Base-by-base conservation (phyloP, 2,113 vertebrate species). In the Poecile atricapillus region DNA sequence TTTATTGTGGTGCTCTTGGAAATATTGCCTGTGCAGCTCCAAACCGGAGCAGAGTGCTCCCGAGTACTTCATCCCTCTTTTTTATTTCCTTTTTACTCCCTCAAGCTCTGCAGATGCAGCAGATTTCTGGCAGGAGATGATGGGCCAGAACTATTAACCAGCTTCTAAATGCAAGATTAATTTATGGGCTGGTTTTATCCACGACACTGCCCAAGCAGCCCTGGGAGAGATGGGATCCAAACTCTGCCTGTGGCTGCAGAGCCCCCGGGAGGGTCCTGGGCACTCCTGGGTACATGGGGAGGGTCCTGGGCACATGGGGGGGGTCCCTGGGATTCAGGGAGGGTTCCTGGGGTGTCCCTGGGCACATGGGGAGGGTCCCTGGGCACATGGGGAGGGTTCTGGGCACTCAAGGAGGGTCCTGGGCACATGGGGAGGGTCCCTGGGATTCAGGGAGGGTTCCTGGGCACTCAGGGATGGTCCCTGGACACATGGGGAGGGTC, bases 61-160 rank as follows among this genome's bases (percentile, higher is more conserved):
- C 1, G 7, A 93, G 78, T 7, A 50, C 88, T 69, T 25, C 85
- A 27, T 87, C 64, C 65, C 78, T 90, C 62, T 77, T 64, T n/a
- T 70, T 85, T 84, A 64, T 92, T 94, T 87, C 70, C 75, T 28
- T 92, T 92, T 63, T 30, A 62, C 75, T 88, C 79, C 70, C 62
- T 78, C 17, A 4, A 96, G 89, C 93, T 94, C 85, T 93, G 91
- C 89, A 92, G 82, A 88, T 47, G 89, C 94, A 95, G 93, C 94
- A 94, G 55, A 89, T 95, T 90, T 84, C 88, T 95, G 90, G 88
- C 90, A 91, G 93, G 25, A 78, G 88, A 67, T 81, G 95, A 81
- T 70, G 82, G 94, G 47, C 77, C 90, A 89, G 77, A 70, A 30
- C 44, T 67, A 47, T 58, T 84, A 74, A 73, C 28, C 69, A 43